phyloP scores from a whole-genome alignment of 2,888 invertebrate genomes.

The Caenorhabditis auriculariae region DNA sequence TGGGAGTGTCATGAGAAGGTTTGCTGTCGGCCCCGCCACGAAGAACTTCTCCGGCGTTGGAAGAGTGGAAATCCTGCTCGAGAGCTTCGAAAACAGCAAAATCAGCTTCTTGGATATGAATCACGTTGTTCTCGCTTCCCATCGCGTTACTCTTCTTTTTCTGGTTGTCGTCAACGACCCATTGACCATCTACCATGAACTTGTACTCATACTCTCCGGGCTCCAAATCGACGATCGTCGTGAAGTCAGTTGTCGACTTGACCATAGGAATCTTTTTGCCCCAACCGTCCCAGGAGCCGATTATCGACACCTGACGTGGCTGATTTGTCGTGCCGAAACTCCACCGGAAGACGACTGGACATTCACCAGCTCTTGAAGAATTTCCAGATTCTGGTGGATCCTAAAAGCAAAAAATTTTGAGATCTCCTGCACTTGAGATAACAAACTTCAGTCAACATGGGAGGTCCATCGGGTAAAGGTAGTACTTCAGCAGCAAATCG shows the following conservation, averaged over 20 bases:
- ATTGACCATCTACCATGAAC: conserved; percentile 62
- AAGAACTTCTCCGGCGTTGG: conserved; percentile 58
- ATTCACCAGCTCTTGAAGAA: conserved; percentile 56
- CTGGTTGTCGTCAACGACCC: conserved; percentile 60
- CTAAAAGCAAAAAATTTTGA: no score
- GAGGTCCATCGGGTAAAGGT: conserved; percentile 27
- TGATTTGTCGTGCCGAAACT: conserved; percentile 16
- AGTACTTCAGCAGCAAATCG: conserved; percentile 19
- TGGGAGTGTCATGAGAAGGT: conserved; percentile 53
- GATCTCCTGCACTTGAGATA: background rate
- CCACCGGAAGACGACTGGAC: conserved; percentile 64
- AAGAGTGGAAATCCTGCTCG: conserved; percentile 60
- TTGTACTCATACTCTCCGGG: conserved; percentile 63
- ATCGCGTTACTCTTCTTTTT: conserved; percentile 77
- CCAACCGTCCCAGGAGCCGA: conserved; percentile 77
- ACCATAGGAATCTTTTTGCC: conserved; percentile 89
- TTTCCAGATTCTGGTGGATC: no score
- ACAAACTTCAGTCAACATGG: conserved; percentile 25
- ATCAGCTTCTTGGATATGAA: conserved; percentile 89
- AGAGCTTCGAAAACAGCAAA: conserved; percentile 78
- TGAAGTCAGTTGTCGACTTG: conserved; percentile 90
- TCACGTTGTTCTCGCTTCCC: conserved; percentile 88
- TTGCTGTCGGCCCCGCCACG: conserved; percentile 31
- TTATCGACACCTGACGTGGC: conserved; percentile 47
- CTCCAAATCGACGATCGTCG: conserved; percentile 78